These are phyloP conservation scores for Chaenocephalus aceratus DNA, from an alignment of 2,113 vertebrate genomes.

Conservation along the genomic window DNA sequence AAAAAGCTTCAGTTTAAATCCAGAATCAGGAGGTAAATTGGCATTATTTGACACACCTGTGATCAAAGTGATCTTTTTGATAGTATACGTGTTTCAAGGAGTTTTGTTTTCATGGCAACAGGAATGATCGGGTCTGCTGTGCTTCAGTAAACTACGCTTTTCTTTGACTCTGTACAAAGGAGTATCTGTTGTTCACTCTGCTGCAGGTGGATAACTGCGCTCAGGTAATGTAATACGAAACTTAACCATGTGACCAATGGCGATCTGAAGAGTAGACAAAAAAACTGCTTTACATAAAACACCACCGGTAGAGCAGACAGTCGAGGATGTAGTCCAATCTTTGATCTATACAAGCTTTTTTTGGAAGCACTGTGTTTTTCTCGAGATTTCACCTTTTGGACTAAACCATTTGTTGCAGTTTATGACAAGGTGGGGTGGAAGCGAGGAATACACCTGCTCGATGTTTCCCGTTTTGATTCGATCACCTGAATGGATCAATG, in stretches of 20 bases:
- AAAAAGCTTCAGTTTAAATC: not conserved
- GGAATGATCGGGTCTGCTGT: conserved; percentile 9
- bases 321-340: conserved; percentile 8
- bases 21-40: not conserved
- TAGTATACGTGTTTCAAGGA: not conserved
- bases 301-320: conserved; percentile 6
- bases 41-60: not conserved
- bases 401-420: conserved; percentile 25
- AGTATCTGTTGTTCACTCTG: conserved; percentile 68
- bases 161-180: conserved; percentile 75
- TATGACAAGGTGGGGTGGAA: conserved; percentile 81
- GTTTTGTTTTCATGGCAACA: not conserved
- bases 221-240: conserved; percentile 85
- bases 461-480: conserved; percentile 47
- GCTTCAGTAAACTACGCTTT: conserved; percentile 40
- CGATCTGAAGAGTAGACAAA: conserved; percentile 48
- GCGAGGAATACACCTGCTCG: conserved; percentile 55
- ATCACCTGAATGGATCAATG: conserved; percentile 38
- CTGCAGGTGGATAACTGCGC: conserved; percentile 79
- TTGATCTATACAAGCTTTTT: not conserved
- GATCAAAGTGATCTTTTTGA: not conserved
- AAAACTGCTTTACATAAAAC: conserved; percentile 73
- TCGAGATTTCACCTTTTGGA: conserved; percentile 7
- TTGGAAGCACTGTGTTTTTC: too few species aligned
- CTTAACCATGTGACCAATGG: conserved; percentile 81